These are phyloP conservation scores for Brachionus rubens DNA, from an alignment of 1,140 invertebrate genomes.

Conservation along the genomic window DNA sequence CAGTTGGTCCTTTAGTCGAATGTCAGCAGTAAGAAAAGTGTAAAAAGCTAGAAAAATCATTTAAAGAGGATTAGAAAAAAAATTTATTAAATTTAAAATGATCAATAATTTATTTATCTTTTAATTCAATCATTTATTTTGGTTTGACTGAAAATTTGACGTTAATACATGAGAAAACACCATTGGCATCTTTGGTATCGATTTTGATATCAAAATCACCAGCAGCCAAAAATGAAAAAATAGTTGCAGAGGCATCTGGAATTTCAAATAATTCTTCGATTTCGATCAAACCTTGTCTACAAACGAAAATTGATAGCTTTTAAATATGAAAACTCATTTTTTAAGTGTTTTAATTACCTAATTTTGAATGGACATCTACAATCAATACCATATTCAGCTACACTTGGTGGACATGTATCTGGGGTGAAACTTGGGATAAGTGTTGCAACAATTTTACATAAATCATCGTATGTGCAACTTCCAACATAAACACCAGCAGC, in stretches of 20 bases:
- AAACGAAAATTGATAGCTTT: neutral
- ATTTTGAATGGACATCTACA: constrained; percentile 46
- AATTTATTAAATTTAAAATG: too few relatives aligned
- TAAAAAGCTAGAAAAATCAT: too few relatives aligned
- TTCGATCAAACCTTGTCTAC: neutral
- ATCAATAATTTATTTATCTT: too few relatives aligned
- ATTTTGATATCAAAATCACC: constrained; percentile 44
- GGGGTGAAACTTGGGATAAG: constrained; percentile 25
- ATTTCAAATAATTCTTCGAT: constrained; percentile 17
- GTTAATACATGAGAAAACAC: neutral
- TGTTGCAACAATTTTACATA: constrained; percentile 35
- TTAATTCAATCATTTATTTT: too few relatives aligned
- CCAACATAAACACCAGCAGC: constrained; percentile 43
- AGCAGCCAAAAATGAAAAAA: constrained; percentile 28
- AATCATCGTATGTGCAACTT: constrained; percentile 25
- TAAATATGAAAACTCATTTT: neutral
- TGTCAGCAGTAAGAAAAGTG: too few relatives aligned
- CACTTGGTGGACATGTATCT: neutral
- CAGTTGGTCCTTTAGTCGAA: too few relatives aligned
- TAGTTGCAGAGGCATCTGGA: neutral
- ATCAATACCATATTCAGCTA: constrained; percentile 34
- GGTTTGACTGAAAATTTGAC: constrained; percentile 42
- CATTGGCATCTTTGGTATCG: constrained; percentile 9
- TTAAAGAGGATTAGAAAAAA: too few relatives aligned
- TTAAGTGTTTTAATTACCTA: neutral